phyloP scores from a whole-genome alignment of 2,113 vertebrate species.

The Macroglossus sobrinus region DNA sequence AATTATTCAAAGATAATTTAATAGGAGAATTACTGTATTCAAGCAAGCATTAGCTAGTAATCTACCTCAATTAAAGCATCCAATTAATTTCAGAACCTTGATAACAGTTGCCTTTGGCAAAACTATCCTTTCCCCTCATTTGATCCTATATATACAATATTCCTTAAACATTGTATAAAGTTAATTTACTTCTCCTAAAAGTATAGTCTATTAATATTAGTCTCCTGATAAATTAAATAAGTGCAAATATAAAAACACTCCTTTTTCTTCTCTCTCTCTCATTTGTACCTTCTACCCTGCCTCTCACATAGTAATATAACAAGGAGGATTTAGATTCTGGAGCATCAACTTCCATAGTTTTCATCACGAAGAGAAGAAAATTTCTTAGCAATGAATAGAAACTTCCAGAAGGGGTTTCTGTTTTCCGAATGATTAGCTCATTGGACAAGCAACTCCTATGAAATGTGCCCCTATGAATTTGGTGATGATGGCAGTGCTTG shows the following conservation, averaged over 20 bases:
- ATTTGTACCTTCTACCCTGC: background rate
- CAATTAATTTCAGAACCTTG: slow-evolving; percentile 91
- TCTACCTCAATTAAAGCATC: slow-evolving; percentile 91
- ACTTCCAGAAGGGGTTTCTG: background rate
- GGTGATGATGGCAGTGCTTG: background rate
- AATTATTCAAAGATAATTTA: slow-evolving; percentile 94
- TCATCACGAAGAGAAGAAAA: background rate
- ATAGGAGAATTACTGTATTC: slow-evolving; percentile 93
- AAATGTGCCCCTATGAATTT: background rate
- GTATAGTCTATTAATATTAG: slow-evolving; percentile 57
- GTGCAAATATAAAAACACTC: background rate
- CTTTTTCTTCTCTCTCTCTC: background rate
- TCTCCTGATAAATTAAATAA: slow-evolving; percentile 62
- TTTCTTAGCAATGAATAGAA: background rate
- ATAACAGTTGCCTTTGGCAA: slow-evolving; percentile 87
- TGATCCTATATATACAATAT: slow-evolving; percentile 79
- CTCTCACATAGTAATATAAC: slow-evolving; percentile 14
- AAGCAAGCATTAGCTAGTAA: slow-evolving; percentile 92
- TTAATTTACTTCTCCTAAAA: slow-evolving; percentile 75
- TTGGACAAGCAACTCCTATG: background rate
- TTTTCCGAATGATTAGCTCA: background rate
- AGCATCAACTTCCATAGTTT: background rate
- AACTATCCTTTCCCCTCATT: slow-evolving; percentile 82
- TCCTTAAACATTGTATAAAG: slow-evolving; percentile 75
- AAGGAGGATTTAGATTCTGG: background rate